Evolutionary conservation across 2,888 invertebrate genomes (phyloP), one percentile per base, ranked within the genome.

Genomic region (Tetragonula carbonaria): DNA sequence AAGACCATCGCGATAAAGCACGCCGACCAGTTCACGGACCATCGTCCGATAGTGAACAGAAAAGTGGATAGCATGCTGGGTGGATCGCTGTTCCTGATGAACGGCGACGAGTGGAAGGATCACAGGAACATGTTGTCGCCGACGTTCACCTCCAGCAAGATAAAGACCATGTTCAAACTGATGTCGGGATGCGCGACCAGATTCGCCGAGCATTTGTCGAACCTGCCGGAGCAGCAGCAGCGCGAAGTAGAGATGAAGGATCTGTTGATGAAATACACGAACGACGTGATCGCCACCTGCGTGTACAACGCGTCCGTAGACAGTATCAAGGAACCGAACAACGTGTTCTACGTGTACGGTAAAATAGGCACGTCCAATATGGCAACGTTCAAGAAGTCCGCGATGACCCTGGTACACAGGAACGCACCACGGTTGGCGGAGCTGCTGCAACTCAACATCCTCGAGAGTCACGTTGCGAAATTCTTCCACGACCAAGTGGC

Each of bases 111-210:
- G 91, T 96, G 96, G 96, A 94, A 95, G 0, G 94, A 95, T 6
- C 95, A 96, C 95, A 91, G 96, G 33, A 92, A 93, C 0, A 94
- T 95, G 0, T 88, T 96, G 23, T 14, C 95, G 95, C 66, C 96
- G 96, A 1, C 95, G 0, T 96, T 96, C 91, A 96, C 96, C 0
- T 94, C 95, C 18, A 95, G 95, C 77, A 96, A 96, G 92, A 95
- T 96, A 95, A 95, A 95, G 66, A 90, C 92, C 2, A 95, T 96
- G 95, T 94, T 88, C 78, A 72, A 85, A 0, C 62, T 92, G 65
- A 90, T 93, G 86, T 59, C 65, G 0, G 80, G 90, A 0, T 92
- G 91, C 53, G 91, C 89, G 23, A 0, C 1, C 5, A 65, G 66
- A 4, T 74, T 74, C 66, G 5, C 55, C 13, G 18, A 66, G 0